phyloP scores from a whole-genome alignment of 1,140 invertebrate genomes.

The Euura saliciscinereae region DNA sequence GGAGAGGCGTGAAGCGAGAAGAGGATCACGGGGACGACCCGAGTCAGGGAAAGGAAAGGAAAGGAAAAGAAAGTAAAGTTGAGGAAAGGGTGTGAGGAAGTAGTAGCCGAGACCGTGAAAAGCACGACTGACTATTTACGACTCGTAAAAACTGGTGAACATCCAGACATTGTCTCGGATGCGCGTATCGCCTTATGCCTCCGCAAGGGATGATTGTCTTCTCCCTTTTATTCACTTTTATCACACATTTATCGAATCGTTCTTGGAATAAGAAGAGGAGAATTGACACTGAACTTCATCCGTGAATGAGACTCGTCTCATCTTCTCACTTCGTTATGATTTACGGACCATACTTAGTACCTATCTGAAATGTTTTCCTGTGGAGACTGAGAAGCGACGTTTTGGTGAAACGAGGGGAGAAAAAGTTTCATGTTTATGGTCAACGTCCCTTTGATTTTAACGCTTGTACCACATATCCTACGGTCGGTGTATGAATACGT shows the following conservation, averaged over 20 bases:
- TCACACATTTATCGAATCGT: background rate
- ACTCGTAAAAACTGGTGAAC: conserved; percentile 52
- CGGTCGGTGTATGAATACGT: too few species aligned
- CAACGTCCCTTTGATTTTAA: background rate
- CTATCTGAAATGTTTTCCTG: background rate
- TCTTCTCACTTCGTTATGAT: background rate
- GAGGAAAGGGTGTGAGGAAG: conserved; percentile 24
- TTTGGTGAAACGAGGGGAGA: background rate
- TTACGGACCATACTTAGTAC: background rate
- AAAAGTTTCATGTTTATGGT: background rate
- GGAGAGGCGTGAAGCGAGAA: conserved; percentile 22
- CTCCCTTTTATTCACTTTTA: conserved; percentile 9
- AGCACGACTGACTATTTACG: conserved; percentile 56
- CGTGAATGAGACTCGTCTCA: background rate
- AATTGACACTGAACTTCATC: background rate
- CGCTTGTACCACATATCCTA: too few species aligned
- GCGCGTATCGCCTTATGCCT: conserved; percentile 27
- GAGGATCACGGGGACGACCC: conserved; percentile 13
- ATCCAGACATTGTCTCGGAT: conserved; percentile 41
- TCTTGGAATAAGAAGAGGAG: background rate
- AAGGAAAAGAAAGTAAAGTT: too few species aligned
- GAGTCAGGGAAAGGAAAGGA: too few species aligned
- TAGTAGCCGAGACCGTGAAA: conserved; percentile 46
- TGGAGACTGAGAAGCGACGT: background rate
- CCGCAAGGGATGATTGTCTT: too few species aligned